Evolutionary conservation across 2,113 vertebrate genomes (phyloP).

Genomic region (Sitta europaea): DNA sequence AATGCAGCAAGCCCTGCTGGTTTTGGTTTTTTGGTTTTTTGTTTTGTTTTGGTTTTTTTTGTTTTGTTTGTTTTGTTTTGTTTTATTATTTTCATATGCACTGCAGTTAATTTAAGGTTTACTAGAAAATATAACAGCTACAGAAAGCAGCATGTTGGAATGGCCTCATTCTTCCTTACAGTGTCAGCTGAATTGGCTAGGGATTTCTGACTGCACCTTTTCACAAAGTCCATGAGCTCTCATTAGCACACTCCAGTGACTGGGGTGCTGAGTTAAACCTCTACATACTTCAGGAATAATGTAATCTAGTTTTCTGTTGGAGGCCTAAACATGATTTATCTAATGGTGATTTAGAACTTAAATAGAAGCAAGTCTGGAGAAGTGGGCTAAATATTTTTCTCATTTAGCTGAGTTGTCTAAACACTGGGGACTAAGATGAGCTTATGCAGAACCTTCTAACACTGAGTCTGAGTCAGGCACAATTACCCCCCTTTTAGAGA

Average conservation of each 20-base stretch:
- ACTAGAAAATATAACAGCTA: background rate
- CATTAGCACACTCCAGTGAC: background rate
- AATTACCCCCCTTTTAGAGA: constrained; percentile 3
- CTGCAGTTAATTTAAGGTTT: background rate
- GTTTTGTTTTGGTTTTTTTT: background rate
- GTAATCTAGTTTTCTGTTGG: background rate
- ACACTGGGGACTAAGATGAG: background rate
- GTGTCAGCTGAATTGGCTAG: background rate
- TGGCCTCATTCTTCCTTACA: background rate
- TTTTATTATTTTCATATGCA: background rate
- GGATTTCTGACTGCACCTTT: background rate
- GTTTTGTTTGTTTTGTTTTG: background rate
- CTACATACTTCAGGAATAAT: background rate
- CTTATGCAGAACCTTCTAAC: background rate
- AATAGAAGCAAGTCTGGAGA: background rate
- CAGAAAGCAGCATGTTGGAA: background rate
- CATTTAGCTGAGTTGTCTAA: background rate
- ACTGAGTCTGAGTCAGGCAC: background rate
- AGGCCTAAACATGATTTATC: background rate
- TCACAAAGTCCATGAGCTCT: background rate
- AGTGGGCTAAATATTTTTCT: background rate
- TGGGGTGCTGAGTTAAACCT: background rate
- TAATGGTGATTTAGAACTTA: background rate
- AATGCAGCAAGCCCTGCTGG: background rate
- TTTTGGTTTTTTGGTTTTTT: background rate